These are phyloP conservation scores for Myrmecophaga tridactyla DNA, from an alignment of 2,113 vertebrate species.

Conservation along the genomic window DNA sequence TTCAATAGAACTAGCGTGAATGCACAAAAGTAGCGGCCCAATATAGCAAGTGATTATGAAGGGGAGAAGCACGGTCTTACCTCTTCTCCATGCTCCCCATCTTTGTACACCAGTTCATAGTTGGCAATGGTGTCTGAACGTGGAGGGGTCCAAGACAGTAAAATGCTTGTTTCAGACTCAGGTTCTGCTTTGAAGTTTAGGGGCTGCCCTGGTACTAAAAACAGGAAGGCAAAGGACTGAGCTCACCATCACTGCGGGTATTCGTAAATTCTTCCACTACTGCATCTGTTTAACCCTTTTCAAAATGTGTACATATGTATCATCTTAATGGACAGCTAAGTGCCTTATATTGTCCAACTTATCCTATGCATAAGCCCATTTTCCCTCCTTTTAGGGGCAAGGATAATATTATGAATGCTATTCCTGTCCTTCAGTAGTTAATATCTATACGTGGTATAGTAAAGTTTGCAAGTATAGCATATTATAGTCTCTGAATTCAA, in stretches of 20 bases:
- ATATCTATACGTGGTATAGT: background rate
- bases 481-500: background rate
- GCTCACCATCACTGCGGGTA: background rate
- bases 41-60: fast-evolving
- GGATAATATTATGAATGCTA: background rate
- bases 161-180: slow-evolving; percentile 97
- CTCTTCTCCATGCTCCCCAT: slow-evolving; percentile 96
- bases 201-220: slow-evolving; percentile 95
- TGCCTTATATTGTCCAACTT: background rate
- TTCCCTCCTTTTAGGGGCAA: background rate
- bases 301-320: background rate
- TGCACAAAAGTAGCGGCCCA: background rate
- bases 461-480: background rate
- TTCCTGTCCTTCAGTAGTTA: background rate
- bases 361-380: background rate
- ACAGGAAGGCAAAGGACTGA: slow-evolving; percentile 40
- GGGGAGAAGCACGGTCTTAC: slow-evolving; percentile 75
- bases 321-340: background rate
- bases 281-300: background rate
- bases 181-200: slow-evolving; percentile 97
- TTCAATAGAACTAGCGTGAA: background rate
- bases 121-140: slow-evolving; percentile 94
- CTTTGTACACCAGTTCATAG: slow-evolving; percentile 96
- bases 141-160: slow-evolving; percentile 96
- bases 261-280: background rate